Evolutionary conservation across 2,888 invertebrate species (phyloP).

Genomic region (Rhagonycha lutea): DNA sequence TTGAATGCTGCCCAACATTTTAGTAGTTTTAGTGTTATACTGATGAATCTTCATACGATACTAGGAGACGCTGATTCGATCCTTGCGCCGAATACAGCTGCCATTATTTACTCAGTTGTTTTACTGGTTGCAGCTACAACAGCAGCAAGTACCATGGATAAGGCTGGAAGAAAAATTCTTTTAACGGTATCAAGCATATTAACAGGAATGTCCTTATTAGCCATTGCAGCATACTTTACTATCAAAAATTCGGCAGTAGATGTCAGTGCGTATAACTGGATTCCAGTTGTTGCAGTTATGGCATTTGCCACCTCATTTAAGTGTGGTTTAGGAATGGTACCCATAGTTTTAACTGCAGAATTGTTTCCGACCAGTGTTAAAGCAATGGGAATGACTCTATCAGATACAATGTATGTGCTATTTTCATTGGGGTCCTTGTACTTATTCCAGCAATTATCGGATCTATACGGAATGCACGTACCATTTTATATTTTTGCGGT

Average conservation of each 20-base stretch:
- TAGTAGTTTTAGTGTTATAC: constrained; percentile 48
- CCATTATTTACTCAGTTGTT: constrained; percentile 47
- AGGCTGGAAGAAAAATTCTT: constrained; percentile 47
- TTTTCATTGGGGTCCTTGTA: constrained; percentile 45
- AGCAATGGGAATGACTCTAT: constrained; percentile 46
- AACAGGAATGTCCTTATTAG: constrained; percentile 44
- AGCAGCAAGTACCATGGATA: constrained; percentile 46
- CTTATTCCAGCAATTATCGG: constrained; percentile 43
- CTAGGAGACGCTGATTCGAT: constrained; percentile 46
- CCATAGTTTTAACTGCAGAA: constrained; percentile 47
- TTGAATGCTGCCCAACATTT: constrained; percentile 50
- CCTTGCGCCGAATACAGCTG: constrained; percentile 42
- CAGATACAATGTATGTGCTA: constrained; percentile 48
- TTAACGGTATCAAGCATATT: constrained; percentile 44
- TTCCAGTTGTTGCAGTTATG: constrained; percentile 48
- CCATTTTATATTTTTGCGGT: constrained; percentile 49
- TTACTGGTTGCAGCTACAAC: constrained; percentile 46
- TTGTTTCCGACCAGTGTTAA: too few relatives aligned
- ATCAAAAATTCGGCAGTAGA: constrained; percentile 41
- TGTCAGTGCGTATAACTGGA: constrained; percentile 44
- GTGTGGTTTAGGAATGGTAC: constrained; percentile 50
- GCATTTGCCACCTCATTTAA: constrained; percentile 48
- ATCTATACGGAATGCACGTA: constrained; percentile 43
- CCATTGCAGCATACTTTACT: constrained; percentile 47
- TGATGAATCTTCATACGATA: constrained; percentile 52